Percentiles rank a stretch among this genome's conserved stretches.
phyloP scores from a whole-genome alignment of 2,797 vertebrate genomes.

The Phoeniculus purpureus region DNA sequence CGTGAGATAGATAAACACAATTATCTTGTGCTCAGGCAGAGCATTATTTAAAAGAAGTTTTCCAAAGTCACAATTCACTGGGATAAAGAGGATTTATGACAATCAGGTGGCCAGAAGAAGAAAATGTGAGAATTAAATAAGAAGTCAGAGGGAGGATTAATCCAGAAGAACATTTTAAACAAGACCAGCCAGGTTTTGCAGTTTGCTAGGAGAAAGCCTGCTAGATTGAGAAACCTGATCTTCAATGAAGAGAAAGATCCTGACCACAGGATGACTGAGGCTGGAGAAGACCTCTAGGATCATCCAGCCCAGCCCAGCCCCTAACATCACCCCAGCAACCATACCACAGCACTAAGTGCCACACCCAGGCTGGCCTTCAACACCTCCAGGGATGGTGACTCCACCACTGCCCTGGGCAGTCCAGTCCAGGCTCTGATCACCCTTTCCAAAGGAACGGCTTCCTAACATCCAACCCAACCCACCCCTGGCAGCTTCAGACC shows the following conservation, averaged over 20 bases:
- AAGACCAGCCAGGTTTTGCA: background rate
- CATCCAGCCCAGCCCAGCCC: too few species aligned
- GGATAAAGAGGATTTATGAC: constrained; percentile 21
- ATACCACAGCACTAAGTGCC: too few species aligned
- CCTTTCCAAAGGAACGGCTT: too few species aligned
- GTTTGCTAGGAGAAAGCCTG: background rate
- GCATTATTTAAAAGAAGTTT: constrained; percentile 26
- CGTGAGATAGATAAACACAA: constrained; percentile 51
- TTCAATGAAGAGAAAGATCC: background rate
- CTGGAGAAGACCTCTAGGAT: too few species aligned
- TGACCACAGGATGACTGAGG: too few species aligned
- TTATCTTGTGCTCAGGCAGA: constrained; percentile 21
- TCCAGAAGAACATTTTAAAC: background rate
- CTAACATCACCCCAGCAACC: too few species aligned
- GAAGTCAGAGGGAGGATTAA: background rate
- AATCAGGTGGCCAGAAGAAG: constrained; percentile 19
- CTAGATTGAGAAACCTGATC: background rate
- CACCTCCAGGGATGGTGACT: too few species aligned
- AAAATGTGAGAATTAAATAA: background rate
- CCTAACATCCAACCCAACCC: too few species aligned
- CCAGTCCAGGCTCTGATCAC: too few species aligned
- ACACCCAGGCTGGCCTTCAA: too few species aligned
- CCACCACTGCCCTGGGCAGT: too few species aligned
- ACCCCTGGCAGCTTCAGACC: too few species aligned
- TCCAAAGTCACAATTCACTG: background rate